Evolutionary conservation across 2,888 invertebrate species (phyloP), one percentile per base, ranked within the genome.

Genomic region (Andricus quercusramuli): DNA sequence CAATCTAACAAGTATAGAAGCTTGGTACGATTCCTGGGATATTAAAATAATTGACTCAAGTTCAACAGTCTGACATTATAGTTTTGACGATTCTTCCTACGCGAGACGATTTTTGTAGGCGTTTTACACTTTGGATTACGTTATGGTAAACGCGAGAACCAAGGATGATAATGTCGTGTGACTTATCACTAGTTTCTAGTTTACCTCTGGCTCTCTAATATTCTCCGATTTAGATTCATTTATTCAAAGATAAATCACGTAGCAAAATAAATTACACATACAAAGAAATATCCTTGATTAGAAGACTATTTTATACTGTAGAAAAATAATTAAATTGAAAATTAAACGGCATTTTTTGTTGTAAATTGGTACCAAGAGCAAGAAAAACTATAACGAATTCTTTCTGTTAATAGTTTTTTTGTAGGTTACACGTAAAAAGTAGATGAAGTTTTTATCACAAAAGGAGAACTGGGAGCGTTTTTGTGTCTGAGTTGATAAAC

Each of bases 21-120:
- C n/a, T 68, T 6, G 13, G 3, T 0, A 68, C 0, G n/a, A 6
- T 25, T 15, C 37, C 20, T 67, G 13, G 20, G 15, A 41, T 67
- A 68, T 44, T 44, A 41, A 47, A 47, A 47, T 68, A 47, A 25
- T 47, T 20, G 47, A 15, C 47, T 68, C 37, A 68, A 68, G 25
- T 68, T 68, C 41, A 68, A 47, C 25, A 47, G 25, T 25, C 47
- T 1, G 11, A 22, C 44, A 59, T 64, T 29, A 29, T 17, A 47
- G 25, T 47, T 68, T 47, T 6, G 13, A 13, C 15, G 6, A 25
- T 68, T 68, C 68, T 25, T 25, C 68, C 68, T 68, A 47, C 68
- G 25, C 29, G 9, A 22, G 17, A 25, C 22, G 2, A 68, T 68
- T 68, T 68, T 68, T 47, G 68, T 68, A 25, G 68, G 68, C 68